phyloP scores from a whole-genome alignment of 2,113 vertebrate genomes.

The Gobius niger region DNA sequence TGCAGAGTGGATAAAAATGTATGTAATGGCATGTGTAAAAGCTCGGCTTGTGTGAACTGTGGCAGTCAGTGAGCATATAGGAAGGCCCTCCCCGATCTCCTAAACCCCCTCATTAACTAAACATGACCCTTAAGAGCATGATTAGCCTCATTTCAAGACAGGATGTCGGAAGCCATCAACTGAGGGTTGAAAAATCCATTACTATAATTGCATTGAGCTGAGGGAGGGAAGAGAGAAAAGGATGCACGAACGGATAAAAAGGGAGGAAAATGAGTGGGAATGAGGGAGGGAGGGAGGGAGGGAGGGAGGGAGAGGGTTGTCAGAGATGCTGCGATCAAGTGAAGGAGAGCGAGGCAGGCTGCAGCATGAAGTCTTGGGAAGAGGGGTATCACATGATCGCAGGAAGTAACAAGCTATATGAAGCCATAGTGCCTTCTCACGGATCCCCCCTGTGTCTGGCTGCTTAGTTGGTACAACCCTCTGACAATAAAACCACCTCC shows the following conservation, averaged over 20 bases:
- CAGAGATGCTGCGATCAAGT: conserved; percentile 64
- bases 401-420: conserved; percentile 59
- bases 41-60: conserved; percentile 22
- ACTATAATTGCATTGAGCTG: conserved; percentile 92
- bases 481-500: conserved; percentile 97
- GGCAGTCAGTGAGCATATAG: conserved; percentile 44
- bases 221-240: conserved; percentile 64
- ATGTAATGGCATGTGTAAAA: conserved; percentile 24
- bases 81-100: conserved; percentile 53
- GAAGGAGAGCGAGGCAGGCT: conserved; percentile 39
- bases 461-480: conserved; percentile 91
- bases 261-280: conserved; percentile 71
- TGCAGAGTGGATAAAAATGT: conserved; percentile 22
- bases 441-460: conserved; percentile 68
- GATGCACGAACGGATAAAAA: conserved; percentile 71
- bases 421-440: conserved; percentile 78
- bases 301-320: conserved; percentile 63
- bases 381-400: conserved; percentile 57
- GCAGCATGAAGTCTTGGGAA: conserved; percentile 38
- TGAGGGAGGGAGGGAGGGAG: conserved; percentile 47
- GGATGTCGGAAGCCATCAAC: conserved; percentile 98
- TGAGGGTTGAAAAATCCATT: conserved; percentile 86
- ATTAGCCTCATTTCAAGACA: conserved; percentile 93
- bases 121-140: conserved; percentile 95
- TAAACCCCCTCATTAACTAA: conserved; percentile 91